A percentile compares a stretch with the other conserved stretches of the same genome.
Conservation (phyloP, 1,140 invertebrate species). For the Drosophila takahashii region DNA sequence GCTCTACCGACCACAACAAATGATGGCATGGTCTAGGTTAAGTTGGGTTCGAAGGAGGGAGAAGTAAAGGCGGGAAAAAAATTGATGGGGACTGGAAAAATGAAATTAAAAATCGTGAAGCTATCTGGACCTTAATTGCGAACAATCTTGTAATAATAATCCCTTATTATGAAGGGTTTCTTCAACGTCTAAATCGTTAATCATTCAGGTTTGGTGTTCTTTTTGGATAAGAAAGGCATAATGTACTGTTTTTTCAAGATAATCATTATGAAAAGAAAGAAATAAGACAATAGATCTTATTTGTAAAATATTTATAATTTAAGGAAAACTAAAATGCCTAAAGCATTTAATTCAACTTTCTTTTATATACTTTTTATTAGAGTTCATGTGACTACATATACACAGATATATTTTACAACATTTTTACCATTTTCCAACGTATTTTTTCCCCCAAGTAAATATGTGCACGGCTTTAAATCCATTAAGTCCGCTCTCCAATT, state of each 20-base stretch:
- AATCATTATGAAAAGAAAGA: too few relatives aligned
- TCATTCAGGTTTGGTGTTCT: background rate
- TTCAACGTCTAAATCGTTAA: constrained; percentile 8
- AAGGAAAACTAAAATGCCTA: too few relatives aligned
- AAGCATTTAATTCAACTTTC: background rate
- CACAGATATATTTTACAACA: too few relatives aligned
- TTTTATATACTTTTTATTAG: background rate
- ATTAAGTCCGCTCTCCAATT: constrained; percentile 21
- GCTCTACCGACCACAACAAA: constrained; percentile 37
- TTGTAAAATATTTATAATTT: too few relatives aligned
- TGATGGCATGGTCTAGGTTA: constrained; percentile 43
- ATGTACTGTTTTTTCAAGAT: background rate
- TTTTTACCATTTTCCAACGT: background rate
- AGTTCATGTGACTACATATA: too few relatives aligned
- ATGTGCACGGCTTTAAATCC: constrained; percentile 28
- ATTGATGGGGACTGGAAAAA: constrained; percentile 5
- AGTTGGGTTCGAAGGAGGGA: constrained; percentile 14
- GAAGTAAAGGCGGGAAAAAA: background rate
- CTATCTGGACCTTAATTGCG: constrained; percentile 29
- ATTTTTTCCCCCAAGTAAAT: constrained; percentile 27
- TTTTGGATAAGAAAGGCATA: background rate
- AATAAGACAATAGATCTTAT: too few relatives aligned
- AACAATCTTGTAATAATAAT: constrained; percentile 25
- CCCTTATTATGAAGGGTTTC: constrained; percentile 13
- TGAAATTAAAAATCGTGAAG: constrained; percentile 30